phyloP scores from a whole-genome alignment of 2,797 vertebrate species.

The Poeciliopsis turneri region DNA sequence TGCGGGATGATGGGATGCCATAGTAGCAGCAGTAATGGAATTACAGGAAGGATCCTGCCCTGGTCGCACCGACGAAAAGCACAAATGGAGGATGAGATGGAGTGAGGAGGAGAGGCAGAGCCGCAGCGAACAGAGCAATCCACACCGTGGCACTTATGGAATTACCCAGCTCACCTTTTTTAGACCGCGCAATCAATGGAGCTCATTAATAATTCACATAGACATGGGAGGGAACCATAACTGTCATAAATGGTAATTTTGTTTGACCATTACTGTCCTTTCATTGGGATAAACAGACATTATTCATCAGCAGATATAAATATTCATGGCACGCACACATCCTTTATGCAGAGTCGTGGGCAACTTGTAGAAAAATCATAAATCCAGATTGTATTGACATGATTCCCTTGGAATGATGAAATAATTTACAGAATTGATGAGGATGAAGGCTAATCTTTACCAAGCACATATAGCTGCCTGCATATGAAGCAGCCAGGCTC shows the following conservation, averaged over 20 bases:
- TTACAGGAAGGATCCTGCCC: conserved; percentile 73
- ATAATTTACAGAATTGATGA: conserved; percentile 72
- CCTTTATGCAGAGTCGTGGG: conserved; percentile 51
- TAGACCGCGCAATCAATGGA: conserved; percentile 65
- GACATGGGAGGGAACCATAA: conserved; percentile 67
- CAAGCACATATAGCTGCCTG: conserved; percentile 37
- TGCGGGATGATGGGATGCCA: conserved; percentile 76
- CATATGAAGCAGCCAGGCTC: conserved; percentile 39
- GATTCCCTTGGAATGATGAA: conserved; percentile 66
- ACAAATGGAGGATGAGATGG: conserved; percentile 68
- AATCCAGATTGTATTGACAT: conserved; percentile 55
- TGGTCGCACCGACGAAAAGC: conserved; percentile 60
- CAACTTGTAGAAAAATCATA: conserved; percentile 45
- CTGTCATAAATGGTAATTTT: conserved; percentile 79
- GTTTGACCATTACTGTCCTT: conserved; percentile 77
- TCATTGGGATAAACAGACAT: conserved; percentile 77
- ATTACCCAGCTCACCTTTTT: conserved; percentile 68
- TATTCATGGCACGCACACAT: conserved; percentile 64
- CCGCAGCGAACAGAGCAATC: conserved; percentile 54
- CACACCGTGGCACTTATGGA: conserved; percentile 69
- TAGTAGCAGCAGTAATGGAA: conserved; percentile 75
- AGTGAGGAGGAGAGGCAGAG: conserved; percentile 49
- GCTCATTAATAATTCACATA: conserved; percentile 75
- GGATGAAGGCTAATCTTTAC: conserved; percentile 70
- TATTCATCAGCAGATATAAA: conserved; percentile 73